Base-by-base conservation (phyloP, 2,113 vertebrate genomes). In the Bettongia penicillata region DNA sequence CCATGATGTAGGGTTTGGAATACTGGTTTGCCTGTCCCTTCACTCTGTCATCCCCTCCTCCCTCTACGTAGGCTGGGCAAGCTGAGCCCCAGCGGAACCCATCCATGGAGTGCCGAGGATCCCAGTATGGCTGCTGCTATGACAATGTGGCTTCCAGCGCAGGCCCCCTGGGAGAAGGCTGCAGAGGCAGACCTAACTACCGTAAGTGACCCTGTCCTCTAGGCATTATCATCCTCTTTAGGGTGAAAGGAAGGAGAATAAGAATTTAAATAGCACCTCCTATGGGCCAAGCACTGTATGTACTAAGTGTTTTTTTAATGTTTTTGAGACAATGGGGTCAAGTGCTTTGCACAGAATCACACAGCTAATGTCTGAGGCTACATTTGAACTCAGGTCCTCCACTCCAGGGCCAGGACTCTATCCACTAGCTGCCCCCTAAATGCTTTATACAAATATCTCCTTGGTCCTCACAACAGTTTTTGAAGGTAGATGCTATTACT, bases 91-190 rank as follows among this genome's bases (percentile, higher is more conserved):
- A 95, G 97, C 98, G 98, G 96, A 98, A 98, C 6, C 98, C 99
- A 24, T 98, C 98, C 0, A 96, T 96, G 0, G 98, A 99, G 95
- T 99, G 99, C 94, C 98, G 98, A 0, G 55, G 91, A 92, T 99
- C 99, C 92, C 23, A 92, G 57, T 99, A 99, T 0, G 99, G 99
- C 91, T 99, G 99, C 98, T 99, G 99, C 91, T 99, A 98, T 94
- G 99, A 99, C 98, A 98, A 99, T 0, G 47, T 98, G 8, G 98
- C 98, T 31, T 97, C 98, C 3, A 99, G 99, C 24, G 96, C 92
- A 0, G 99, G 99, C 3, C 99, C 99, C 95, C 98, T 91, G n/a
- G 99, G 99, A 53, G 99, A 99, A 97, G 99, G 99, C 94, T 99
- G 99, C 95, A 98, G 96, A 89, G 97, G 97, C 68, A 98, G 98